A percentile compares a stretch with the other conserved stretches of the same genome.
Evolutionary conservation across 64 coral and sea anemone species (phyloP).

Genomic region (Actinia equina): DNA sequence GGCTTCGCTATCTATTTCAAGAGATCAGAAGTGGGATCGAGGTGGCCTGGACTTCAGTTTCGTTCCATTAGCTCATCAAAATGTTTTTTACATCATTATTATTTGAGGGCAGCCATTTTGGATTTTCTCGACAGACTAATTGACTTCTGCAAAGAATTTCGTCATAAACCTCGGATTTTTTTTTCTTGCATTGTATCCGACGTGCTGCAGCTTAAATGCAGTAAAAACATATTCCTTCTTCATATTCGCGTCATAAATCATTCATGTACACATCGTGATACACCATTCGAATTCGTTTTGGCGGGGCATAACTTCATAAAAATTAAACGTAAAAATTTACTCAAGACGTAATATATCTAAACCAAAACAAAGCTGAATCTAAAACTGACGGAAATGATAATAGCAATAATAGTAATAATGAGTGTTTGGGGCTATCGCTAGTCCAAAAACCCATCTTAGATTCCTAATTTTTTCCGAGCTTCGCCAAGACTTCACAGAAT

Average conservation of each 20-base stretch:
- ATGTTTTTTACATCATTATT: background rate
- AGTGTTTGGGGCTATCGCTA: too few relatives aligned
- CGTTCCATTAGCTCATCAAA: background rate
- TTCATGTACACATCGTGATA: background rate
- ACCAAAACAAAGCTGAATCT: too few relatives aligned
- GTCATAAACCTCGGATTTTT: background rate
- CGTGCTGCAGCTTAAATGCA: background rate
- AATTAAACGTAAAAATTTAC: too few relatives aligned
- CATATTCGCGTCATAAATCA: background rate
- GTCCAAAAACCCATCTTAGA: too few relatives aligned
- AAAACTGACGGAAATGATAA: too few relatives aligned
- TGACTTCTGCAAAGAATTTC: background rate
- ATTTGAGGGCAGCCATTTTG: background rate
- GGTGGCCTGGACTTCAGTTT: background rate
- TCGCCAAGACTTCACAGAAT: background rate
- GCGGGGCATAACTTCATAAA: too few relatives aligned
- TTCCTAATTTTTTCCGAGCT: too few relatives aligned
- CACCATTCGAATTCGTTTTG: too few relatives aligned
- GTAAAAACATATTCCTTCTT: background rate
- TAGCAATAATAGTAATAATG: too few relatives aligned
- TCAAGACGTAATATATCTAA: too few relatives aligned
- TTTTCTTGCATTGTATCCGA: background rate
- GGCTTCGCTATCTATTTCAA: background rate
- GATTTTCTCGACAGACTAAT: background rate
- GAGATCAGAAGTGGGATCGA: background rate